Conservation (phyloP, 1,140 invertebrate species). For the Steinernema khuongi region DNA sequence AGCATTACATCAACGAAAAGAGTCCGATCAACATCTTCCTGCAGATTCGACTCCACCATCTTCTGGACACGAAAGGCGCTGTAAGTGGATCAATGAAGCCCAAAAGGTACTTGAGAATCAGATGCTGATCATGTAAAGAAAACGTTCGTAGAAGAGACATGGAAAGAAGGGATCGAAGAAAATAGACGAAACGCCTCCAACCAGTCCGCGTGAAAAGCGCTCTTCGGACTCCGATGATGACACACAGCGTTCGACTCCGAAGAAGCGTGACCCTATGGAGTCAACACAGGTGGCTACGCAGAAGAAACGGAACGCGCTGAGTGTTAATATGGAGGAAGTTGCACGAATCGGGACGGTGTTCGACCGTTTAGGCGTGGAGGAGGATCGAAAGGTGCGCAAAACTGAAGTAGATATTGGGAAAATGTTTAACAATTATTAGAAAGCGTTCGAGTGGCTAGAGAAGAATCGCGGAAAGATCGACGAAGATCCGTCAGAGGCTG, state of each 20-base stretch:
- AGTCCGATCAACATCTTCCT: neutral
- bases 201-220: too few species aligned
- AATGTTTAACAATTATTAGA: neutral
- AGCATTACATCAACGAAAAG: neutral
- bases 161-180: too few species aligned
- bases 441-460: constrained; percentile 22
- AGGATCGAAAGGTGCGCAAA: neutral
- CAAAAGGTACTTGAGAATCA: too few species aligned
- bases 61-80: too few species aligned
- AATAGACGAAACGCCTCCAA: too few species aligned
- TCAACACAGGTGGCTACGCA: neutral
- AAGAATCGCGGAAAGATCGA: neutral
- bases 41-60: neutral
- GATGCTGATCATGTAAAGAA: too few species aligned
- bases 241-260: neutral
- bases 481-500: neutral
- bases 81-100: too few species aligned
- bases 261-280: neutral
- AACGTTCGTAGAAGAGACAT: too few species aligned
- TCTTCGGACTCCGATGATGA: neutral
- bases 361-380: neutral
- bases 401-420: neutral
- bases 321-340: neutral
- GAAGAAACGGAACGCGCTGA: neutral
- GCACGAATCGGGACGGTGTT: neutral